phyloP scores from a whole-genome alignment of 2,797 vertebrate species.

The Alectoris magna region DNA sequence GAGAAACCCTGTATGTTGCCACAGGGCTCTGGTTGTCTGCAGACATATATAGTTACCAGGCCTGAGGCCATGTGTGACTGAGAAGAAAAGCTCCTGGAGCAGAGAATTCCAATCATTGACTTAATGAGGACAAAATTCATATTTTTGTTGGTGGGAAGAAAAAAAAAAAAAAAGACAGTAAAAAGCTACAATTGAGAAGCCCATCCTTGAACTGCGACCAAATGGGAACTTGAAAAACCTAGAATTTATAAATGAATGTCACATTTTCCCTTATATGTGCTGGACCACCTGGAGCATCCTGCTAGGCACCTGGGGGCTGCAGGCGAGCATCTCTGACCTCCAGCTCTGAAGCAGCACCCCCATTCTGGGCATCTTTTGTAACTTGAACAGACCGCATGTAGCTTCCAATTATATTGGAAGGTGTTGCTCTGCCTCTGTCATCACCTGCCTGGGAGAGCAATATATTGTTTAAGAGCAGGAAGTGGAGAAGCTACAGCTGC shows the following conservation, averaged over 20 bases:
- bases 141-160: background rate
- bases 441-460: background rate
- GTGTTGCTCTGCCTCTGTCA: background rate
- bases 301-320: background rate
- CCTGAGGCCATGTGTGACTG: background rate
- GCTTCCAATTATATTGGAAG: background rate
- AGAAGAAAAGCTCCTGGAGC: background rate
- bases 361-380: background rate
- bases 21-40: background rate
- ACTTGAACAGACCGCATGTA: background rate
- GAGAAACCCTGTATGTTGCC: background rate
- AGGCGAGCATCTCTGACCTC: background rate
- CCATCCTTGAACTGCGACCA: conserved; percentile 25
- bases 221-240: conserved; percentile 57
- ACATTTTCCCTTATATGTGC: background rate
- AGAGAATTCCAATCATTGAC: conserved; percentile 16
- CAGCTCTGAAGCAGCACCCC: background rate
- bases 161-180: background rate
- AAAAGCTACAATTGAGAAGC: background rate
- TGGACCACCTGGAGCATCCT: background rate
- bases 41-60: background rate
- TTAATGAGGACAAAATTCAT: conserved; percentile 20
- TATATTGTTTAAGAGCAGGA: background rate
- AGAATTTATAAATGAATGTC: conserved; percentile 20
- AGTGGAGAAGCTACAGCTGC: conserved; percentile 1